Evolutionary conservation across 2,797 vertebrate genomes (phyloP), one percentile per base, ranked within the genome.

Genomic region (Garrulus glandarius): DNA sequence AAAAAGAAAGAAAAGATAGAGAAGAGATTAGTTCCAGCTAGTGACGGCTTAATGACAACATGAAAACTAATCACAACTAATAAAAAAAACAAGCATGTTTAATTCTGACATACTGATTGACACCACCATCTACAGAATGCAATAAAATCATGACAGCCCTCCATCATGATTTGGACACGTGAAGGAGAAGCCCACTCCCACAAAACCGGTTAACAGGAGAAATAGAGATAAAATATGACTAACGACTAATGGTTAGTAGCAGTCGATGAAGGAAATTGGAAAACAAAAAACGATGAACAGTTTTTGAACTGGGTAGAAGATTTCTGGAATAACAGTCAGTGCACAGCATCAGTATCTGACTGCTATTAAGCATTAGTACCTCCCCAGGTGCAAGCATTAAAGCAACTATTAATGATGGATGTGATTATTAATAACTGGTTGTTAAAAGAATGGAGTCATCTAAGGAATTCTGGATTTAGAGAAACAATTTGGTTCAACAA

Each of bases 21-120:
- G 98, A 99, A 99, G 99, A 99, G 99, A 99, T 99, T 99, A 99
- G 99, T 99, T 99, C 99, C 99, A 99, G 99, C 99, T 99, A 99
- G 99, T 99, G 99, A 99, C 99, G 98, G 99, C 99, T 99, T 99
- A 99, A 99, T 99, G 99, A 99, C 99, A 99, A 99, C 99, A 99
- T 99, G 99, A 99, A 99, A 99, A 99, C 98, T 99, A 99, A 99
- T 98, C 98, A 99, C 98, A 98, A 98, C 98, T 98, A 98, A 99
- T 98, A 98, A 98, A 98, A 98, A 98, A 98, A 98, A 98, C 98
- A 98, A 98, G 98, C 98, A 98, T 98, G 98, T 98, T 98, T 98
- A 98, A 98, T 97, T 98, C 97, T 95, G 98, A 98, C 98, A 97
- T 98, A 98, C 98, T 99, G 98, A 98, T 98, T 75, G 97, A 98